Percentiles rank a stretch among this genome's conserved stretches.
Evolutionary conservation across 2,888 invertebrate genomes (phyloP).

Genomic region (Taphrorychus bicolor): DNA sequence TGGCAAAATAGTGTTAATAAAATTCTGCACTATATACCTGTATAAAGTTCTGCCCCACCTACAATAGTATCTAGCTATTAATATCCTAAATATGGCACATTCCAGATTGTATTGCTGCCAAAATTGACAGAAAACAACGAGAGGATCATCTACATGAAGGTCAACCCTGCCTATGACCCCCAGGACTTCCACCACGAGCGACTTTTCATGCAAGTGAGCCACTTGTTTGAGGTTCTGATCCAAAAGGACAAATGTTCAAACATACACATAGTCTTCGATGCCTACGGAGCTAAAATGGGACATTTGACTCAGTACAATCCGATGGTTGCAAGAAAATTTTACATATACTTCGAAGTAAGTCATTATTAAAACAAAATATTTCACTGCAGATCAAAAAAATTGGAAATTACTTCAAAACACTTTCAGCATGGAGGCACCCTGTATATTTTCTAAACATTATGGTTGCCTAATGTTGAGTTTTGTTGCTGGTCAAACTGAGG

Average conservation of each 20-base stretch:
- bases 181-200: constrained; percentile 7
- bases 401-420: too few relatives aligned
- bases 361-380: too few relatives aligned
- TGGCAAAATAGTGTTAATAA: too few relatives aligned
- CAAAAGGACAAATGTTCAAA: constrained; percentile 19
- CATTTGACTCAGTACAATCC: constrained; percentile 32
- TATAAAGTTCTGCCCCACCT: too few relatives aligned
- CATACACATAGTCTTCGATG: constrained; percentile 18
- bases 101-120: constrained; percentile 36
- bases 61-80: not conserved
- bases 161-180: constrained; percentile 2
- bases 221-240: constrained; percentile 25
- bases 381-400: too few relatives aligned
- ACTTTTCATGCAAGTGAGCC: constrained; percentile 9
- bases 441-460: too few relatives aligned
- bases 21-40: too few relatives aligned
- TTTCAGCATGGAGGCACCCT: too few relatives aligned
- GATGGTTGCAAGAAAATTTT: constrained; percentile 26
- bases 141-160: constrained; percentile 11
- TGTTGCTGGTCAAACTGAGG: too few relatives aligned
- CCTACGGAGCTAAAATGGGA: constrained; percentile 21
- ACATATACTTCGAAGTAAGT: constrained; percentile 31
- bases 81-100: constrained; percentile 5
- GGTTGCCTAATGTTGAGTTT: too few relatives aligned
- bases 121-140: constrained; percentile 20